Conservation (phyloP, 2,888 invertebrate species). For the Nycteola revayana region DNA sequence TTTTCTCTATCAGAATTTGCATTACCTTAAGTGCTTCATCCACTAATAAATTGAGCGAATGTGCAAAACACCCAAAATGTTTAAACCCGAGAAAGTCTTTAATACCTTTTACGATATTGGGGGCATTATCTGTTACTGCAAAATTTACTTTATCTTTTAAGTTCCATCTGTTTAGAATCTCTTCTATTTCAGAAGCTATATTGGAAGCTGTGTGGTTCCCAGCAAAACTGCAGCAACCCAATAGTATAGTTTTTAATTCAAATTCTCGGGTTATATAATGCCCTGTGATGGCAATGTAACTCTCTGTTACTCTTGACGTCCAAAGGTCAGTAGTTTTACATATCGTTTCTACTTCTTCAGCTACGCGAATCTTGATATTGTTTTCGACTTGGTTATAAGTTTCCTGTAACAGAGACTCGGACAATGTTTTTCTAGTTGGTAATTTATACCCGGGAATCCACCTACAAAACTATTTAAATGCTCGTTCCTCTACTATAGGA, state of each 20-base stretch:
- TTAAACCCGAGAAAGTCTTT: constrained; percentile 31
- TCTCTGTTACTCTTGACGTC: constrained; percentile 7
- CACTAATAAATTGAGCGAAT: constrained; percentile 34
- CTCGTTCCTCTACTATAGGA: background rate
- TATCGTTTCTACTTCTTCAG: constrained; percentile 6
- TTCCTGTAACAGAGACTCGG: background rate
- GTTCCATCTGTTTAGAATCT: background rate
- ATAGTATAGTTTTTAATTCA: constrained; percentile 6
- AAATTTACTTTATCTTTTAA: constrained; percentile 28
- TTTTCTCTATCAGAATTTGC: constrained; percentile 25
- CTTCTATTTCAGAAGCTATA: constrained; percentile 4
- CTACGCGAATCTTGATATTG: background rate
- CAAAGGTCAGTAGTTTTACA: constrained; percentile 10
- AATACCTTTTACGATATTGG: constrained; percentile 33
- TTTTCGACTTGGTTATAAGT: background rate
- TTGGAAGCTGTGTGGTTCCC: constrained; percentile 10
- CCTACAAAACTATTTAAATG: constrained; percentile 3
- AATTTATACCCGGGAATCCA: constrained; percentile 5
- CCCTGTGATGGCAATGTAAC: constrained; percentile 9
- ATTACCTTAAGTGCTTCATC: constrained; percentile 3
- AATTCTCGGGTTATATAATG: constrained; percentile 13
- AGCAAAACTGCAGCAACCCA: constrained; percentile 10
- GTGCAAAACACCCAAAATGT: constrained; percentile 31
- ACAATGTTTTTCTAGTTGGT: constrained; percentile 5
- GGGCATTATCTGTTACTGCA: constrained; percentile 36